These are phyloP conservation scores for Hydroisotoma schaefferi DNA, from an alignment of 2,888 invertebrate species.

Conservation along the genomic window DNA sequence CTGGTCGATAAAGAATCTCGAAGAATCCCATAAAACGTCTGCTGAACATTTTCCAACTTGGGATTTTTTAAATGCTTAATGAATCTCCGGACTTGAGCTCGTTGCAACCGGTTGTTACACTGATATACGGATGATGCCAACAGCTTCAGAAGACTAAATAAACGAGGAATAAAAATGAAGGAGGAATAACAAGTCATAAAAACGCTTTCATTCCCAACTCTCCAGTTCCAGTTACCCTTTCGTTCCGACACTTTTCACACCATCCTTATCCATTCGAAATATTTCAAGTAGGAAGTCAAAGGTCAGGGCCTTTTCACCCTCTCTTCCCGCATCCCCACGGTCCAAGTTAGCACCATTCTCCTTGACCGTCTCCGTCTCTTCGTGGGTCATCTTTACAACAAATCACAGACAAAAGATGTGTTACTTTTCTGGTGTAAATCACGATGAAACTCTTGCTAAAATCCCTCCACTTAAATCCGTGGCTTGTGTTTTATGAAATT, in stretches of 20 bases:
- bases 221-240: conserved; percentile 3
- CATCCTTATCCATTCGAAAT: not conserved
- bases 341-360: not conserved
- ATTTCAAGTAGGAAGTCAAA: conserved; percentile 5
- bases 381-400: not conserved
- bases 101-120: not conserved
- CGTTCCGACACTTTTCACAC: not conserved
- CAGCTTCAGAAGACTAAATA: not conserved
- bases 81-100: conserved; percentile 7
- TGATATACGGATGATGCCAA: conserved; percentile 1
- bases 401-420: no score
- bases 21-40: not conserved
- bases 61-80: conserved; percentile 1
- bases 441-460: no score
- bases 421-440: no score
- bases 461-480: no score
- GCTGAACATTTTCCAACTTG: not conserved
- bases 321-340: not conserved
- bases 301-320: not conserved
- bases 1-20: not conserved
- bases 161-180: not conserved
- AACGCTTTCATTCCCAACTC: not conserved
- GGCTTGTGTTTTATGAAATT: no score
- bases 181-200: not conserved
- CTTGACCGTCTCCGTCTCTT: not conserved